Evolutionary conservation across 2,888 invertebrate species (phyloP), one percentile per base, ranked within the genome.

Genomic region (Pachymerium ferrugineum): DNA sequence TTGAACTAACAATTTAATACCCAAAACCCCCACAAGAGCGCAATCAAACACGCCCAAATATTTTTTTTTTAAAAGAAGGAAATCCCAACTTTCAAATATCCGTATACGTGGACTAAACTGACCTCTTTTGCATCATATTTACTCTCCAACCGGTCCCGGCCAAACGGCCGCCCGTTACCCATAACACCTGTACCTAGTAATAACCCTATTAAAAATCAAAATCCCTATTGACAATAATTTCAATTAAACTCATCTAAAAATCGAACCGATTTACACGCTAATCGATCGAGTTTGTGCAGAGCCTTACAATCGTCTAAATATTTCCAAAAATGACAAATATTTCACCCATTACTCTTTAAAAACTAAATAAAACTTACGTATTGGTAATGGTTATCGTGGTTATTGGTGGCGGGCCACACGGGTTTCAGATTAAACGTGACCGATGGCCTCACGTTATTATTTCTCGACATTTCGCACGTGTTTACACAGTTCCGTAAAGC

Each of bases 341-440:
- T n/a, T n/a, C n/a, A n/a, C n/a, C n/a, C n/a, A n/a, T n/a, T n/a
- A n/a, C n/a, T n/a, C n/a, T n/a, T n/a, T n/a, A n/a, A n/a, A n/a
- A n/a, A n/a, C n/a, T n/a, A n/a, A n/a, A 19, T 62, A 62, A 1
- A 12, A 62, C 62, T 62, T 62, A 62, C 62, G 35, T 71, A 38
- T 28, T 71, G 71, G 28, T 71, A 38, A 28, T 25, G 35, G 38
- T 19, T 31, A 25, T 71, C 31, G 38, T 71, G 71, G 25, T 71
- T 31, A 38, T 38, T 71, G 14, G 69, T 33, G 30, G 38, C 35
- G 35, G 71, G 31, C 35, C 31, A 31, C 71, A 35, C 35, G 35
- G 71, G 71, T 71, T 71, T 71, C 35, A 71, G 35, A 38, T 71
- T 71, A 38, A 71, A 71, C 19, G 31, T 71, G 22, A 71, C 71